Evolutionary conservation across 1,140 invertebrate genomes (phyloP).

Genomic region (Bombus polaris): DNA sequence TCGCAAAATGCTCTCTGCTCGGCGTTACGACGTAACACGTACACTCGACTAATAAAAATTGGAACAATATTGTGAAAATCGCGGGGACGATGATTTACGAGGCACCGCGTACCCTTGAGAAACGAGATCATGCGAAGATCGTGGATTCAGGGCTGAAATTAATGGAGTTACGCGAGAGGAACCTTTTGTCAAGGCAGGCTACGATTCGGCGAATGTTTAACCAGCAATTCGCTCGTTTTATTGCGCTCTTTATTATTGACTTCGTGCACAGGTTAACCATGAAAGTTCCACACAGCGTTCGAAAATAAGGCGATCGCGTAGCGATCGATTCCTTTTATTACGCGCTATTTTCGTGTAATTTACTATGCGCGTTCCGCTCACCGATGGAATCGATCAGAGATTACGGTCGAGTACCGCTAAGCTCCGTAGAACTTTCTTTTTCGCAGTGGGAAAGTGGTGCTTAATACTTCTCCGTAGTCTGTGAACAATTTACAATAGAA

Average conservation of each 20-base stretch:
- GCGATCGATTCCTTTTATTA: constrained; percentile 14
- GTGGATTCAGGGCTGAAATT: constrained; percentile 13
- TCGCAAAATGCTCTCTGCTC: background rate
- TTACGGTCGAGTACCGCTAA: background rate
- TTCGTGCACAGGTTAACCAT: background rate
- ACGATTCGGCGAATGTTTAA: constrained; percentile 4
- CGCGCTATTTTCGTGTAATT: background rate
- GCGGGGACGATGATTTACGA: constrained; percentile 6
- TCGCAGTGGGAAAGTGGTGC: background rate
- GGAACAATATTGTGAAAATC: constrained; percentile 16
- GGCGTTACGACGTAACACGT: background rate
- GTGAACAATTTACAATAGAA: background rate
- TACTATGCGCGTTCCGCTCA: background rate
- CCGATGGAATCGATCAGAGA: background rate
- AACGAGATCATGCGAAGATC: background rate
- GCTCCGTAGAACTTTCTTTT: background rate
- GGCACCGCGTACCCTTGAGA: background rate
- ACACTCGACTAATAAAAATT: constrained; percentile 40
- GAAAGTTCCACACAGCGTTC: background rate
- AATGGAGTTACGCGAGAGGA: background rate
- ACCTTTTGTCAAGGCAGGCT: constrained; percentile 1
- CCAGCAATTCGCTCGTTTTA: constrained; percentile 24
- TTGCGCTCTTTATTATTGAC: constrained; percentile 11
- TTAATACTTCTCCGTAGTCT: background rate
- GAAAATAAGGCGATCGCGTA: background rate